A percentile compares a stretch with the other conserved stretches of the same genome.
Evolutionary conservation across 2,888 invertebrate genomes (phyloP).

Genomic region (Protophormia terraenovae): DNA sequence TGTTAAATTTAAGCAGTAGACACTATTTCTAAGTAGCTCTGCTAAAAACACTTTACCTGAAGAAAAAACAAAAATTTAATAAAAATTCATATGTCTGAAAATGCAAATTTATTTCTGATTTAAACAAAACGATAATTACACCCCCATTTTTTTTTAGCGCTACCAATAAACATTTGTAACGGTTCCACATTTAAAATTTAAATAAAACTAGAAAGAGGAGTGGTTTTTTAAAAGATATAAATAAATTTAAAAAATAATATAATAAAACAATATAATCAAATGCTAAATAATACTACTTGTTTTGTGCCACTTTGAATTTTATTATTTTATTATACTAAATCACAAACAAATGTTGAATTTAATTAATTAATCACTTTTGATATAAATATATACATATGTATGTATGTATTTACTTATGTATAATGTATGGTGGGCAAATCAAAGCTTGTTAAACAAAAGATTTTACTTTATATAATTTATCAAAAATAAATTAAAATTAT

Average conservation of each 20-base stretch:
- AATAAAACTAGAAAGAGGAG: not conserved
- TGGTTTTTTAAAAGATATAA: not conserved
- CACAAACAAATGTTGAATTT: constrained; percentile 1
- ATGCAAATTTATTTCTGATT: not conserved
- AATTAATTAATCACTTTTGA: constrained; percentile 12
- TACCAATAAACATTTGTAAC: too few relatives aligned
- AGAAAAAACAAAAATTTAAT: too few relatives aligned
- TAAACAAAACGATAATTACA: not conserved
- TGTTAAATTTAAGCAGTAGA: too few relatives aligned
- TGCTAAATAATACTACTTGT: too few relatives aligned
- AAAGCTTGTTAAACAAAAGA: not conserved
- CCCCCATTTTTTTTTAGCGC: not conserved
- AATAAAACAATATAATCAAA: not conserved
- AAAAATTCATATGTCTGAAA: not conserved
- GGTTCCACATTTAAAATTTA: not conserved
- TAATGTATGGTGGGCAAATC: too few relatives aligned
- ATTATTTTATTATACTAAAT: not conserved
- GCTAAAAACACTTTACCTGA: too few relatives aligned
- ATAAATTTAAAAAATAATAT: not conserved
- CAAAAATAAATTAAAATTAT: constrained; percentile 8
- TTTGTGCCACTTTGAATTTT: not conserved
- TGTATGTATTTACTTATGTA: too few relatives aligned
- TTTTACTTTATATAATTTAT: constrained; percentile 5
- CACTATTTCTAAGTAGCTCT: too few relatives aligned
- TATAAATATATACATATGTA: too few relatives aligned